A percentile compares a stretch with the other conserved stretches of the same genome.
These are phyloP conservation scores for Zoanthus gigantus DNA, from an alignment of 92 coral and sea anemone species.

Conservation along the genomic window DNA sequence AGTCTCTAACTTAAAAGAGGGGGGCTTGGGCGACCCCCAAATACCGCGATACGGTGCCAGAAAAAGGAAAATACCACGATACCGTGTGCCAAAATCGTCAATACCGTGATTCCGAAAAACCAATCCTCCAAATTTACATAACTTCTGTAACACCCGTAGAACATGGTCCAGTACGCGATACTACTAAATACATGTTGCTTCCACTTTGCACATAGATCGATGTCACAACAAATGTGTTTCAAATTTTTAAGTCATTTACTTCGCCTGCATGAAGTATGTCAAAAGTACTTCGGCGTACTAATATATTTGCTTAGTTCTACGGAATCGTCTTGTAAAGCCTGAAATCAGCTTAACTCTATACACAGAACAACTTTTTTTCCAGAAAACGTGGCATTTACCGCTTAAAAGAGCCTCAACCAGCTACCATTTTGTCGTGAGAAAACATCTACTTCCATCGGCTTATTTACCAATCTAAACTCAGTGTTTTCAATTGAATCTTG, in stretches of 20 bases:
- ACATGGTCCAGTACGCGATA: too few species aligned
- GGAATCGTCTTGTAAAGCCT: background rate
- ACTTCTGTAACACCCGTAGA: too few species aligned
- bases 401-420: conserved; percentile 1
- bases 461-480: conserved; percentile 1
- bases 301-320: background rate
- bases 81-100: background rate
- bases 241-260: too few species aligned
- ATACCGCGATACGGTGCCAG: background rate
- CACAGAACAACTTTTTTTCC: conserved; percentile 5
- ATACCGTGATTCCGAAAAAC: too few species aligned
- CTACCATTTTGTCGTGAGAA: background rate
- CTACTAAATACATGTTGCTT: too few species aligned
- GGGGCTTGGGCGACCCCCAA: conserved; percentile 3
- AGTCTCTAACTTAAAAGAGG: background rate
- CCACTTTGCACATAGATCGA: too few species aligned
- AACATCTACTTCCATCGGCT: background rate
- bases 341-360: background rate
- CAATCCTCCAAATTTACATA: too few species aligned
- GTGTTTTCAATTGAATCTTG: background rate
- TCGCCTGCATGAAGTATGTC: too few species aligned
- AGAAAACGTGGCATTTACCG: background rate
- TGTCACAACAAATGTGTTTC: too few species aligned
- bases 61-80: conserved; percentile 12
- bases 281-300: conserved; percentile 1